Percentiles rank a stretch among this genome's conserved stretches.
Conservation (phyloP, 1,140 invertebrate species). For the Harlomillsia oculata region DNA sequence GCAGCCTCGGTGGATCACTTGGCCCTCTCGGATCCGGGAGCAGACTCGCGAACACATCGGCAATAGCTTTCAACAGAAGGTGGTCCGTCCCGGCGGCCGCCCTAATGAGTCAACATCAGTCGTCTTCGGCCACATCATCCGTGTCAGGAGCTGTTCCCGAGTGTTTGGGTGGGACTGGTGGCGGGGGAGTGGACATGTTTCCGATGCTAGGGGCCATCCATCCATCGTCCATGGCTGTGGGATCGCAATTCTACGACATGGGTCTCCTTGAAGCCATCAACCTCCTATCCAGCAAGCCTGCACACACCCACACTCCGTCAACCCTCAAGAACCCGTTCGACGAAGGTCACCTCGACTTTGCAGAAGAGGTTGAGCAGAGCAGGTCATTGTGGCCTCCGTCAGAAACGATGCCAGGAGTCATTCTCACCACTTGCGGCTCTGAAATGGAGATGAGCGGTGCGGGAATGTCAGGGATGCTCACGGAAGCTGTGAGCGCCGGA, state of each 20-base stretch:
- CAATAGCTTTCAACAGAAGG: conserved; percentile 18
- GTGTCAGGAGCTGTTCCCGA: background rate
- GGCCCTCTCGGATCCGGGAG: conserved; percentile 5
- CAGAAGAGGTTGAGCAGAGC: conserved; percentile 14
- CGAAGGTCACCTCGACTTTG: conserved; percentile 19
- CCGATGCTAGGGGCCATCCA: background rate
- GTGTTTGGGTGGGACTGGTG: no score
- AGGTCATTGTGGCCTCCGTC: conserved; percentile 34
- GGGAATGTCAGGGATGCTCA: no score
- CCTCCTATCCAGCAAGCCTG: conserved; percentile 27
- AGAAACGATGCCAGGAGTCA: conserved; percentile 33
- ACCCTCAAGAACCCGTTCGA: conserved; percentile 19
- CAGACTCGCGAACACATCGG: conserved; percentile 5
- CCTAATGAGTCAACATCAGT: conserved; percentile 10
- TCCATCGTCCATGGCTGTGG: conserved; percentile 3
- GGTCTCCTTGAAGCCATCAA: conserved; percentile 35
- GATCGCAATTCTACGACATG: conserved; percentile 18
- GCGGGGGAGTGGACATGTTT: background rate
- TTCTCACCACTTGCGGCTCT: conserved; percentile 31
- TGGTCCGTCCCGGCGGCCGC: conserved; percentile 31
- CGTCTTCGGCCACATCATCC: background rate
- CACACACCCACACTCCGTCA: conserved; percentile 22
- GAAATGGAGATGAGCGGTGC: no score
- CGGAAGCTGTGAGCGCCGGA: no score
- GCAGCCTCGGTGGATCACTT: background rate